A percentile compares a stretch with the other conserved stretches of the same genome.
Evolutionary conservation across 2,113 vertebrate genomes (phyloP).

Genomic region (Porphyrio hochstetteri): DNA sequence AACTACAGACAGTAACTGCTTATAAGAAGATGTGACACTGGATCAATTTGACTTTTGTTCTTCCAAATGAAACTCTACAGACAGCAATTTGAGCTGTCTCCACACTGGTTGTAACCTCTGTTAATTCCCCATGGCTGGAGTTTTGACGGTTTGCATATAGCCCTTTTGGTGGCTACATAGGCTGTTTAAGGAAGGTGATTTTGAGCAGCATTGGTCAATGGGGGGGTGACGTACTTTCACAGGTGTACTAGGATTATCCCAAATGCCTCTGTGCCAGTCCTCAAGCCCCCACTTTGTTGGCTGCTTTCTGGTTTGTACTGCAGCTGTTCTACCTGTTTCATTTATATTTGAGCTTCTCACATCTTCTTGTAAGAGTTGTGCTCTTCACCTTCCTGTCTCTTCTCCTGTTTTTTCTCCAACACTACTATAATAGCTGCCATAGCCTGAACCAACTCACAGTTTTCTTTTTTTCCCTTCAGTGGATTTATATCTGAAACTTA

Average conservation of each 20-base stretch:
- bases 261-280: background rate
- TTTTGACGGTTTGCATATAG: background rate
- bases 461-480: background rate
- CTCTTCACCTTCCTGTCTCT: background rate
- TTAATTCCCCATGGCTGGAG: rapidly evolving
- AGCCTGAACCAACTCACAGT: background rate
- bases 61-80: background rate
- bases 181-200: background rate
- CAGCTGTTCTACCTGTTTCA: background rate
- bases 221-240: background rate
- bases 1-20: background rate
- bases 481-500: background rate
- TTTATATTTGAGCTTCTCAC: background rate
- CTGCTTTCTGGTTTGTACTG: background rate
- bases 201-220: background rate
- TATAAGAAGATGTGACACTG: background rate
- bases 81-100: background rate
- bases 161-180: background rate
- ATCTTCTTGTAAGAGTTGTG: background rate
- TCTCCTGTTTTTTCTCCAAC: background rate
- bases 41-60: background rate
- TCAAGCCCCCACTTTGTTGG: background rate
- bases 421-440: background rate
- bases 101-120: background rate
- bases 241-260: background rate